These are phyloP conservation scores for Drepana arcuata DNA, from an alignment of 1,140 invertebrate species.

Conservation along the genomic window DNA sequence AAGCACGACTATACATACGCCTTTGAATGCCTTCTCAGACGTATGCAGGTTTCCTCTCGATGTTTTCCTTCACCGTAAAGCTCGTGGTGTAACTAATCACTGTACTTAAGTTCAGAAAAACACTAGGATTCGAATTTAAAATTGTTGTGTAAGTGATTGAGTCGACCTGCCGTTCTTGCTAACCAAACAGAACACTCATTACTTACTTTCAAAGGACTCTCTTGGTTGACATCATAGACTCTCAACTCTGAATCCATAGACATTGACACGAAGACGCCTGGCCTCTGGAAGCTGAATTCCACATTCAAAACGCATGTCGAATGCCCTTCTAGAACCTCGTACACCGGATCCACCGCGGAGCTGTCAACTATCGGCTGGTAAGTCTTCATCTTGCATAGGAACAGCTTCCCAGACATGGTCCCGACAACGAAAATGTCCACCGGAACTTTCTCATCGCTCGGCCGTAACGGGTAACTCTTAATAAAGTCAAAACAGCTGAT, in stretches of 20 bases:
- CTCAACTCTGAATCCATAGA: constrained; percentile 50
- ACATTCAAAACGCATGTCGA: constrained; percentile 40
- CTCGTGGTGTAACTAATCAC: no score
- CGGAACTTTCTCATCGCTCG: constrained; percentile 25
- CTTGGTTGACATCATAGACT: constrained; percentile 41
- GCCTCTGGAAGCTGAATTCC: constrained; percentile 36
- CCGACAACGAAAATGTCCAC: constrained; percentile 47
- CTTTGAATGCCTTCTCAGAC: no score
- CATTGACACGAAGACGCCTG: constrained; percentile 39
- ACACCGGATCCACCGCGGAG: constrained; percentile 31
- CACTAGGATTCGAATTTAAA: not conserved
- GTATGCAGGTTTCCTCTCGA: no score
- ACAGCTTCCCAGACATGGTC: constrained; percentile 31
- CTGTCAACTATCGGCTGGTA: constrained; percentile 5
- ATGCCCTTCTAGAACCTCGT: constrained; percentile 35
- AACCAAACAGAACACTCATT: not conserved
- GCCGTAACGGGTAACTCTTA: constrained; percentile 28
- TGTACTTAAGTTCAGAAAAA: no score
- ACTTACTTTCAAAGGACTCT: constrained; percentile 37
- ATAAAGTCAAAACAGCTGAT: constrained; percentile 54
- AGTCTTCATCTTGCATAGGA: constrained; percentile 31
- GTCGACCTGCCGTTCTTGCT: no score
- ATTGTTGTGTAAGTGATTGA: not conserved
- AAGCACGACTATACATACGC: no score
- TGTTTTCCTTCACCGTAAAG: no score